Percentiles rank a stretch among this genome's conserved stretches.
Evolutionary conservation across 1,140 invertebrate species (phyloP).

Genomic region (Copidosoma floridanum): DNA sequence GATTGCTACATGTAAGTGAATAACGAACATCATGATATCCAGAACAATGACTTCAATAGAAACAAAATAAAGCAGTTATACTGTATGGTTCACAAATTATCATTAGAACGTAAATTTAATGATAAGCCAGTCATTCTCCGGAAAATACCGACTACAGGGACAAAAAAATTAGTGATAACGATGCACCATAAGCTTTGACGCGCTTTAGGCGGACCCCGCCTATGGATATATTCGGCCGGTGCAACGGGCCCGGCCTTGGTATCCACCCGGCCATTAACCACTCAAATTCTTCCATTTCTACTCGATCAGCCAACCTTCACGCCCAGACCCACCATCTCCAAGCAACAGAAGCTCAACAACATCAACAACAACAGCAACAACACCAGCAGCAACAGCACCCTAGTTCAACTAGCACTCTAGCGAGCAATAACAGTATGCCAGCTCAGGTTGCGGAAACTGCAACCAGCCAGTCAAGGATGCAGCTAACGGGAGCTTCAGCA

Average conservation of each 20-base stretch:
- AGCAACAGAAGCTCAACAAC: constrained; percentile 7
- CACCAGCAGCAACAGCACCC: constrained; percentile 11
- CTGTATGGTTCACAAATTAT: too few relatives aligned
- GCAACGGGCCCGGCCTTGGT: constrained; percentile 48
- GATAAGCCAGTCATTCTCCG: too few relatives aligned
- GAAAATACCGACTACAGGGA: too few relatives aligned
- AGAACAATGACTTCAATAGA: too few relatives aligned
- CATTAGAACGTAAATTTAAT: too few relatives aligned
- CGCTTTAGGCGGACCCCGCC: constrained; percentile 33
- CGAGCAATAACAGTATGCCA: constrained; percentile 28
- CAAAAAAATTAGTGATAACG: too few relatives aligned
- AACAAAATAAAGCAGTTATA: too few relatives aligned
- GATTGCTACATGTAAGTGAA: neutral
- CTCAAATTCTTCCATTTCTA: too few relatives aligned
- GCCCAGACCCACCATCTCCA: too few relatives aligned
- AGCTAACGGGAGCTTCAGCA: constrained; percentile 55
- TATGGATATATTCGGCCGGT: constrained; percentile 58
- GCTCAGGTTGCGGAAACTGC: constrained; percentile 34
- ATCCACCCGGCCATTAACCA: constrained; percentile 26
- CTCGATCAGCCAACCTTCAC: constrained; percentile 23
- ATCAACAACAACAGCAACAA: constrained; percentile 19
- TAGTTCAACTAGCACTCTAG: neutral
- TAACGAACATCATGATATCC: neutral
- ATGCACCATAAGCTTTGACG: constrained; percentile 5
- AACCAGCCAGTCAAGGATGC: constrained; percentile 46